Percentiles rank a stretch among this genome's conserved stretches.
Conservation (phyloP, 1,140 invertebrate genomes). For the Drosophila melanogaster region DNA sequence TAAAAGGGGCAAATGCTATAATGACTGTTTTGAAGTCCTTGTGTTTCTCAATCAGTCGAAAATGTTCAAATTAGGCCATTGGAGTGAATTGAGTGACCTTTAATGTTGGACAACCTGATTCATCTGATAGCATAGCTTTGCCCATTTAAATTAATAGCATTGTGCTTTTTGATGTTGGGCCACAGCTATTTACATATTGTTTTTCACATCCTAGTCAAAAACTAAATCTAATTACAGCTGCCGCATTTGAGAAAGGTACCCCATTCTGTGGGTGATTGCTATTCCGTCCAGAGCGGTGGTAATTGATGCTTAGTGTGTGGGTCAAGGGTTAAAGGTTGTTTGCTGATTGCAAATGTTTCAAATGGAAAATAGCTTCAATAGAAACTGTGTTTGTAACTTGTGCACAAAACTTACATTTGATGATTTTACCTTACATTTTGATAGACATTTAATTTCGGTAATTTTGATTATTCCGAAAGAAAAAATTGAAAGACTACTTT, state of each 20-base stretch:
- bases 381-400: slow-evolving; percentile 39
- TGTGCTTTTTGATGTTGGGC: slow-evolving; percentile 19
- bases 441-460: background rate
- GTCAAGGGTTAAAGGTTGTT: slow-evolving; percentile 24
- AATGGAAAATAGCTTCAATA: slow-evolving; percentile 56
- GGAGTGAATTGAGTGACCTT: background rate
- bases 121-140: slow-evolving; percentile 36
- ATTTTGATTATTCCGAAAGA: too few species aligned
- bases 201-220: slow-evolving; percentile 38
- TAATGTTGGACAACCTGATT: background rate
- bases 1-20: slow-evolving; percentile 16
- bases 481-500: background rate
- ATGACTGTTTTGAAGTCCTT: slow-evolving; percentile 24
- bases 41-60: background rate
- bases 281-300: slow-evolving; percentile 16
- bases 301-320: slow-evolving; percentile 29
- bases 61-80: background rate
- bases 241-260: slow-evolving; percentile 7
- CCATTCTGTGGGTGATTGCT: slow-evolving; percentile 28
- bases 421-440: background rate
- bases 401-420: slow-evolving; percentile 5
- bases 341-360: slow-evolving; percentile 60
- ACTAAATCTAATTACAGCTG: slow-evolving; percentile 68
- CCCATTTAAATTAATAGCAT: slow-evolving; percentile 37
- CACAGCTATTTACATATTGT: slow-evolving; percentile 39